Evolutionary conservation across 2,113 vertebrate genomes (phyloP), one percentile per base, ranked within the genome.

Genomic region (Neomonachus schauinslandi): DNA sequence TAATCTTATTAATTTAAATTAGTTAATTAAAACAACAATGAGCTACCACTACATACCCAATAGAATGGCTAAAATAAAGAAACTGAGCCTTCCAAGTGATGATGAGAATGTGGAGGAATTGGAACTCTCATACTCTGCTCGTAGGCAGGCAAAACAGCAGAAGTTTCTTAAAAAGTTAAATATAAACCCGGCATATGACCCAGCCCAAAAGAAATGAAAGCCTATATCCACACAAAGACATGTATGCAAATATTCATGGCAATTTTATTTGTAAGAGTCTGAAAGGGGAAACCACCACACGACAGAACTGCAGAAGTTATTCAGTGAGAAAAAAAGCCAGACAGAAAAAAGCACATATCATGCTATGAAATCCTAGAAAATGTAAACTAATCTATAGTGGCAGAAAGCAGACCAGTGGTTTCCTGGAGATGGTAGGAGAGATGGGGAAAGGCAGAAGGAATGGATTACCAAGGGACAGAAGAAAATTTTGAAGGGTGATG

Each of bases 351-450:
- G 14, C 55, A 71, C 2, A 69, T 16, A 26, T 15, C 11, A 26
- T 65, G 26, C 49, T 74, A 39, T 49, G 67, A 85, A 85, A 95
- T 80, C 63, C 39, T 81, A 89, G 59, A 88, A 88, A 88, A 84
- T 5, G 26, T 11, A 26, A n/a, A 51, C 26, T 24, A 79, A 79
- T 61, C 21, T 22, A n/a, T 21, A 53, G 36, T 4, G 24, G 15
- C 14, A 79, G 81, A 83, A 84, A 90, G 9, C 67, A 63, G 10
- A 21, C 21, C 65, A 39, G 13, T 26, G 28, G 33, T 53, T 80
- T 91, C 24, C 49, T 57, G 53, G 77, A 57, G 6, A 49, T 14
- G 13, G 5, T 12, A 49, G 53, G 7, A 5, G 33, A 93, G n/a
- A 24, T 12, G 39, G 13, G 67, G 53, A 93, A 21, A 21, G 16